Base-by-base conservation (phyloP, 2,888 invertebrate genomes). In the Phengaris alcon region DNA sequence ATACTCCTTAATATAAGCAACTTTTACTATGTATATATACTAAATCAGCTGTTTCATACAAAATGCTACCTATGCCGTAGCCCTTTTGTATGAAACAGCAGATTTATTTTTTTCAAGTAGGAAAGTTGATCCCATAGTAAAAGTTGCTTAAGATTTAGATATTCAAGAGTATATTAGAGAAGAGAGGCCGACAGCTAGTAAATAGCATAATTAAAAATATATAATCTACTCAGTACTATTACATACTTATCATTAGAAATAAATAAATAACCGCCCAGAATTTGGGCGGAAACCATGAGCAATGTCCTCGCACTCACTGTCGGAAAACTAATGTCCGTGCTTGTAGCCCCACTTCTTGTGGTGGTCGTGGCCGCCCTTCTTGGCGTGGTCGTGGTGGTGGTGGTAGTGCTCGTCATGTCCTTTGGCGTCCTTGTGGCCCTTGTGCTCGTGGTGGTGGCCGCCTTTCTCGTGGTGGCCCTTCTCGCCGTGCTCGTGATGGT, bases 401-500 rank as follows among this genome's bases (percentile, higher is more conserved):
- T 95, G 94, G 87, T 96, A 95, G 83, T 97, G 97, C 78, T 95
- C 95, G 77, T 97, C 95, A 83, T 97, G 97, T 8, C 97, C 97
- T 15, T 95, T 96, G 76, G 95, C 95, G 78, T 96, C 95, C 87
- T 97, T 96, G 88, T 97, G 97, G 0, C 97, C 97, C 81, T 96
- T 96, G 83, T 97, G 95, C 59, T 96, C 96, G 82, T 97, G 95
- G 85, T 97, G 95, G 85, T 97, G 97, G 77, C 96, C 95, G 7
- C 97, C 97, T 85, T 97, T 96, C 84, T 97, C 96, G 84, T 96
- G 95, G 82, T 96, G 95, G 12, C 97, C 97, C 85, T 97, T 96
- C 88, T 97, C 96, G 57, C 97, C 97, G 80, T 97, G 95, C 83
- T 97, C 95, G 81, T 96, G 96, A 81, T 96, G 95, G 82, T 97